These are phyloP conservation scores for Panurus biarmicus DNA, from an alignment of 2,113 vertebrate species.

Conservation along the genomic window DNA sequence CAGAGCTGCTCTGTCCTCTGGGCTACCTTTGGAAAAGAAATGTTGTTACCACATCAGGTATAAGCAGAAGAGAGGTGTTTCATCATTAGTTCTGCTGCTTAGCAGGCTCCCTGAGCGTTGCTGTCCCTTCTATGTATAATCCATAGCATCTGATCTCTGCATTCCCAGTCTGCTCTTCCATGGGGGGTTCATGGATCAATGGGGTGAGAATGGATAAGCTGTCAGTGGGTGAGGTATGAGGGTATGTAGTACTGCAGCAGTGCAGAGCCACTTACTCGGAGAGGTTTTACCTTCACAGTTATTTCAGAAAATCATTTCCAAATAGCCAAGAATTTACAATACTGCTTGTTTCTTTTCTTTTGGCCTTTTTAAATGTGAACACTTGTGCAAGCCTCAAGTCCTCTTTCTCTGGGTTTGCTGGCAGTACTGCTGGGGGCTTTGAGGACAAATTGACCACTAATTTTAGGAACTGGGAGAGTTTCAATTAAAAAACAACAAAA, in stretches of 20 bases:
- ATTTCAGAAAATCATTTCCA: neutral
- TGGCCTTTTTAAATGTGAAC: neutral
- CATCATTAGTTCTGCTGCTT: neutral
- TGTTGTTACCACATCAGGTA: neutral
- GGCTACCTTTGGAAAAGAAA: neutral
- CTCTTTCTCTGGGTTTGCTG: neutral
- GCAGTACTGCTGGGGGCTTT: neutral
- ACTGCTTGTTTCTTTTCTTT: neutral
- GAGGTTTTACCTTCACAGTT: neutral
- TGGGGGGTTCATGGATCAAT: neutral
- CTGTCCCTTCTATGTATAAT: neutral
- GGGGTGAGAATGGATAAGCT: neutral
- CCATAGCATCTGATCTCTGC: neutral
- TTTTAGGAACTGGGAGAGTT: neutral
- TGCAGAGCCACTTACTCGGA: neutral
- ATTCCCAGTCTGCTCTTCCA: neutral
- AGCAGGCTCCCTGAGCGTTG: neutral
- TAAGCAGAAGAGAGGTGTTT: neutral
- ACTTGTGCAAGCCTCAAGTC: neutral
- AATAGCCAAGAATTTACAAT: neutral
- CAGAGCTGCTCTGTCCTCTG: neutral
- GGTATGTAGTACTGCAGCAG: neutral
- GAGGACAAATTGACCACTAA: neutral
- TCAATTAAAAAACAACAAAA: neutral
- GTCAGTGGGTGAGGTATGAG: neutral